A percentile compares a stretch with the other conserved stretches of the same genome.
Conservation (phyloP, 2,888 invertebrate species). For the Drosophila maculinotata region DNA sequence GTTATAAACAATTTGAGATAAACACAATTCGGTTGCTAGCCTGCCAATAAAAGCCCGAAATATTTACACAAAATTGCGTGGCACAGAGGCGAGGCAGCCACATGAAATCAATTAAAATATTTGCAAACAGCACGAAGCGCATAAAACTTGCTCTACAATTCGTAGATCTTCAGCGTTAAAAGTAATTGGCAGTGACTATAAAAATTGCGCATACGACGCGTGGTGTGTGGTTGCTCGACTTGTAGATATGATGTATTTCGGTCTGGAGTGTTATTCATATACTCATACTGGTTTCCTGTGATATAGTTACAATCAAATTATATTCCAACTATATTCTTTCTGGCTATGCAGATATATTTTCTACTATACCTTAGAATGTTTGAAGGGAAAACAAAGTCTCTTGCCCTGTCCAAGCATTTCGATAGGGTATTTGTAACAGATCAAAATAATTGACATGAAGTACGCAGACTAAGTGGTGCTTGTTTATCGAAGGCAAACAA, state of each 20-base stretch:
- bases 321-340: no score
- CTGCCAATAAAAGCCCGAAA: constrained; percentile 39
- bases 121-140: constrained; percentile 43
- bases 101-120: constrained; percentile 78
- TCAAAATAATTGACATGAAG: constrained; percentile 43
- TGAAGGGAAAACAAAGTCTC: background rate
- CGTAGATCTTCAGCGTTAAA: constrained; percentile 34
- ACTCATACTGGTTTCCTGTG: no score
- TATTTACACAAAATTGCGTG: constrained; percentile 50
- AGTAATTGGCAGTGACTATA: constrained; percentile 65
- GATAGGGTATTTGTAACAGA: background rate
- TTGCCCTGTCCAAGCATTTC: background rate
- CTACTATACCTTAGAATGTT: no score
- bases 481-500: constrained; percentile 45
- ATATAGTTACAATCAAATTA: no score
- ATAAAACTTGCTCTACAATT: constrained; percentile 35
- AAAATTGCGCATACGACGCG: constrained; percentile 57
- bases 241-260: background rate
- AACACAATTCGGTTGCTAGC: constrained; percentile 38
- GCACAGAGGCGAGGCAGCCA: constrained; percentile 29
- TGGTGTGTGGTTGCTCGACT: no score
- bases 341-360: no score
- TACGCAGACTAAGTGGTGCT: constrained; percentile 42
- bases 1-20: constrained; percentile 36
- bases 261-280: no score